Evolutionary conservation across 1,140 invertebrate species (phyloP).

Genomic region (Bombus haemorrhoidalis): DNA sequence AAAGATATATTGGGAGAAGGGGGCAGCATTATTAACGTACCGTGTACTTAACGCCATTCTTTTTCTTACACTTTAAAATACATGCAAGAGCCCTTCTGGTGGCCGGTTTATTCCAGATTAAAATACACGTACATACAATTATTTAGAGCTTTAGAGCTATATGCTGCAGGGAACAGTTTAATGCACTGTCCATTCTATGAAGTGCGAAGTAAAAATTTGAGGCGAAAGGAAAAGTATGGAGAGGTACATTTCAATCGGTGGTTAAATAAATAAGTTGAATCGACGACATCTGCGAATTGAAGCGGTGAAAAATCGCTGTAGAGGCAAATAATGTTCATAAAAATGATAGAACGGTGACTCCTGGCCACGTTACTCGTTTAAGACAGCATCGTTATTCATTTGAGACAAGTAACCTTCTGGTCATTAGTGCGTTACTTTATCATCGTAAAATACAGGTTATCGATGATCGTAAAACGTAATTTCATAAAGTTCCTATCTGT

Average conservation of each 20-base stretch:
- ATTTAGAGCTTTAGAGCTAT: no score
- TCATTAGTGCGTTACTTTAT: neutral
- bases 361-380: neutral
- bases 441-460: neutral
- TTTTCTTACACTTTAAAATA: neutral
- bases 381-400: neutral
- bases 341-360: neutral
- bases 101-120: neutral
- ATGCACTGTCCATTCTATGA: no score
- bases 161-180: no score
- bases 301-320: neutral
- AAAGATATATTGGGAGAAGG: neutral
- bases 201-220: no score
- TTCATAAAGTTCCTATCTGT: neutral
- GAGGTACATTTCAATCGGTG: neutral
- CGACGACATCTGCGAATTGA: neutral
- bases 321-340: neutral
- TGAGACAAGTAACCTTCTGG: neutral
- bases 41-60: neutral
- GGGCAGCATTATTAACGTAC: neutral
- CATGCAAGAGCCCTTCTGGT: neutral
- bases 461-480: neutral
- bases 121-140: neutral
- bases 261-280: neutral
- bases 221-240: neutral